Percentiles rank a stretch among this genome's conserved stretches.
Evolutionary conservation across 2,888 invertebrate genomes (phyloP).

Genomic region (Malacosoma neustria): DNA sequence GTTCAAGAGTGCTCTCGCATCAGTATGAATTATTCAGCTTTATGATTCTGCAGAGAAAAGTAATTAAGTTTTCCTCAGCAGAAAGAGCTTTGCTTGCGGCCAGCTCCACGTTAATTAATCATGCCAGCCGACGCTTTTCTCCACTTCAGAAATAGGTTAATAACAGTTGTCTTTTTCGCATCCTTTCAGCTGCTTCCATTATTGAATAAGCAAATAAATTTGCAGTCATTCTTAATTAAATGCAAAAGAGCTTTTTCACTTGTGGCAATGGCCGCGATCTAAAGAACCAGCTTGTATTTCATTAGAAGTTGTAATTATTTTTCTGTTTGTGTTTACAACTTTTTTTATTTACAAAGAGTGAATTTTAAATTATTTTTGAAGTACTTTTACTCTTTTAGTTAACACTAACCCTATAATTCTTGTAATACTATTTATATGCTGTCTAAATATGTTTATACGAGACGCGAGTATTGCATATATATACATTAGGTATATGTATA

Average conservation of each 20-base stretch:
- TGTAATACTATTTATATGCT: no score
- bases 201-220: constrained; percentile 47
- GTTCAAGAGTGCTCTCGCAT: constrained; percentile 31
- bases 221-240: constrained; percentile 30
- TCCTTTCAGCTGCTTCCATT: constrained; percentile 42
- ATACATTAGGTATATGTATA: no score
- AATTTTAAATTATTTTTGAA: no score
- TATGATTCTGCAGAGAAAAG: constrained; percentile 58
- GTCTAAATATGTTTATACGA: no score
- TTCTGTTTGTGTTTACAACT: not conserved
- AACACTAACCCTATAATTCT: no score
- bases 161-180: constrained; percentile 52
- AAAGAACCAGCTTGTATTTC: not conserved
- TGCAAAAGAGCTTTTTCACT: constrained; percentile 25
- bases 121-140: constrained; percentile 47
- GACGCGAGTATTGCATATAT: no score
- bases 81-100: constrained; percentile 40
- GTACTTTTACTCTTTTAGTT: no score
- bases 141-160: constrained; percentile 54
- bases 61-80: constrained; percentile 60
- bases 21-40: constrained; percentile 47
- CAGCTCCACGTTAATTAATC: constrained; percentile 57
- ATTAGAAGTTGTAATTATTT: not conserved
- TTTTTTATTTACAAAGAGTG: no score
- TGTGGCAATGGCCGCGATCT: constrained; percentile 6